Evolutionary conservation across 2,797 vertebrate species (phyloP), one percentile per base, ranked within the genome.

Genomic region (Argya squamiceps): DNA sequence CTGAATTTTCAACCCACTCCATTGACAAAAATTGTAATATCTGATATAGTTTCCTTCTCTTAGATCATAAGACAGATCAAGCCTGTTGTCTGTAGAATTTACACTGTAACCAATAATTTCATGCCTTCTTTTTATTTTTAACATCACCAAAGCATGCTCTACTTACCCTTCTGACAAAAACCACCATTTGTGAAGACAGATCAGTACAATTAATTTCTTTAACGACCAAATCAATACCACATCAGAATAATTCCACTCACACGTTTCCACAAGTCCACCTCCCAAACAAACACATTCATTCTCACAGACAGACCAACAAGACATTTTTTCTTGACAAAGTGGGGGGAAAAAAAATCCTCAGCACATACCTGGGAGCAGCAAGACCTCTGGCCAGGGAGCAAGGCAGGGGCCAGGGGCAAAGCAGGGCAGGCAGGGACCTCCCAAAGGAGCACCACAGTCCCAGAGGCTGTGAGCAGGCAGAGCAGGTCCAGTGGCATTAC

Each of bases 1-100:
- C 53, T 46, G 58, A 86, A 53, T 79, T 89, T 91, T 87, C 86
- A 91, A 75, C 43, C 37, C 23, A 41, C 10, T 36, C 47, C 81
- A 18, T 27, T 5, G 18, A 84, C 20, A 46, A 44, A 74, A 88
- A 32, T 8, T 0, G 4, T 23, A 62, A 53, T 29, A n/a, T 21
- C 32, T 46, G 8, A 43, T 16, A 30, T 0, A 46, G 3, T 27
- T 39, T 63, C 21, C 44, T 65, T 50, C 39, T 84, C 24, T 49
- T 50, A 41, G 17, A 21, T 22, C 1, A 0, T 19, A 56, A 80
- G 39, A 69, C 10, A 75, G 37, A 65, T 69, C 6, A 10, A 78
- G 20, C 2, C 20, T 43, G 62, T 83, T 39, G 2, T n/a, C 37
- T 8, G 1, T 74, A 68, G 29, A 88, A 71, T 58, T 64, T 60